Base-by-base conservation (phyloP, 2,888 invertebrate genomes). In the Drosophila mayaguana region DNA sequence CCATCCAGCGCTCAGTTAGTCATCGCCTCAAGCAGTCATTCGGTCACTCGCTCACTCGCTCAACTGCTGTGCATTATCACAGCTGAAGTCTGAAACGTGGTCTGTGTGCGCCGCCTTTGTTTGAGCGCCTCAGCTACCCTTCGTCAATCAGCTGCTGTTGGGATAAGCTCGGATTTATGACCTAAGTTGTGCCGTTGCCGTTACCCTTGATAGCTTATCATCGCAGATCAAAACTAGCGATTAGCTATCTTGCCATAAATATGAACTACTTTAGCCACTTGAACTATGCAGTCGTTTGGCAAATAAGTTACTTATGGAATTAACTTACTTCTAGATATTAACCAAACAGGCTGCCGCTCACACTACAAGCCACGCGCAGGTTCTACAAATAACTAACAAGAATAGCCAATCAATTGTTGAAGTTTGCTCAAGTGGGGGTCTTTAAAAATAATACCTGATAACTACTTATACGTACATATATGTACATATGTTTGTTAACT, bases 191-290 rank as follows among this genome's bases (percentile, higher is more conserved):
- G 14, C 22, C 12, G 8, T 40, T 32, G 32, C 2, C 11, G 9
- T 32, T 38, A 16, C 51, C 34, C 12, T 9, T 55, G 86, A 83
- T 86, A 78, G 36, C 72, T 72, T 83, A 86, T 88, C 88, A 59
- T 38, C 0, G 34, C 50, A 64, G 72, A 84, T 84, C 53, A 34
- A 0, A 63, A 55, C 34, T 25, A 0, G 8, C 56, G 74, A 78
- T 74, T 43, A 69, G 34, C 50, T 42, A 45, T n/a, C 8, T 66
- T 34, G 25, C 34, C 20, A 12, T 4, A 22, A 40, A 40, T 12
- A 14, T 36, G 5, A 22, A 36, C 4, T 22, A 22, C 5, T 46
- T 25, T 18, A 45, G 7, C n/a, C 18, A 45, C 48, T 62, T 57
- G 16, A 40, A 38, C 12, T 14, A 42, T 53, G 42, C 34, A 38